phyloP scores from a whole-genome alignment of 2,888 invertebrate genomes.

The Zhengitettix transpicula region DNA sequence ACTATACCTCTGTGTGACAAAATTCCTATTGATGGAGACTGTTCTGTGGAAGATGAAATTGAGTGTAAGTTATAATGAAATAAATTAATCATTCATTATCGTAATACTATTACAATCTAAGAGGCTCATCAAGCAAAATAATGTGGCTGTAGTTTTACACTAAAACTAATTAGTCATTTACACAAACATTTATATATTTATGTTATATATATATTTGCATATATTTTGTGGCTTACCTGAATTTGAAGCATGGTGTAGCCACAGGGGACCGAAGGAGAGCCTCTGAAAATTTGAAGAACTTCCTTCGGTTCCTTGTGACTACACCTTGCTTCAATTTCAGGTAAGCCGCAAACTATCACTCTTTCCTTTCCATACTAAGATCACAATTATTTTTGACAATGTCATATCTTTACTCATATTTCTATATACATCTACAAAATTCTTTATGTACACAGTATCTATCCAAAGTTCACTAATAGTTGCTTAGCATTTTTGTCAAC shows the following conservation, averaged over 20 bases:
- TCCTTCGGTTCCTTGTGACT: no score
- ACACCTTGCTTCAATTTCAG: no score
- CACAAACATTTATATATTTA: no score
- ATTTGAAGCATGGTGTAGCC: neutral
- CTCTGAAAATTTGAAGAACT: neutral
- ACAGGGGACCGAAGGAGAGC: neutral
- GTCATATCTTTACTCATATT: no score
- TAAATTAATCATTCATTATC: neutral
- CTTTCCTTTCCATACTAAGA: no score
- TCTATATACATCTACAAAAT: no score
- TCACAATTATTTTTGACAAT: no score
- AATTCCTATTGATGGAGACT: conserved; percentile 14
- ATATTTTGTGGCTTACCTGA: neutral
- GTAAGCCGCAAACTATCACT: no score
- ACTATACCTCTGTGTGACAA: conserved; percentile 54
- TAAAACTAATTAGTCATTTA: no score
- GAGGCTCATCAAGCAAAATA: conserved; percentile 14
- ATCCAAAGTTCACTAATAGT: no score
- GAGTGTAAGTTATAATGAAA: conserved; percentile 9
- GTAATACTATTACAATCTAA: neutral
- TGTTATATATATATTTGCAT: neutral
- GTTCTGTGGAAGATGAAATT: conserved; percentile 15
- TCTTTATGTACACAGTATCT: no score
- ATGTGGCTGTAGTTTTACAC: conserved; percentile 13
- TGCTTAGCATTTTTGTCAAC: no score